Base-by-base conservation (phyloP, 2,888 invertebrate genomes). In the Drosophila picticornis region DNA sequence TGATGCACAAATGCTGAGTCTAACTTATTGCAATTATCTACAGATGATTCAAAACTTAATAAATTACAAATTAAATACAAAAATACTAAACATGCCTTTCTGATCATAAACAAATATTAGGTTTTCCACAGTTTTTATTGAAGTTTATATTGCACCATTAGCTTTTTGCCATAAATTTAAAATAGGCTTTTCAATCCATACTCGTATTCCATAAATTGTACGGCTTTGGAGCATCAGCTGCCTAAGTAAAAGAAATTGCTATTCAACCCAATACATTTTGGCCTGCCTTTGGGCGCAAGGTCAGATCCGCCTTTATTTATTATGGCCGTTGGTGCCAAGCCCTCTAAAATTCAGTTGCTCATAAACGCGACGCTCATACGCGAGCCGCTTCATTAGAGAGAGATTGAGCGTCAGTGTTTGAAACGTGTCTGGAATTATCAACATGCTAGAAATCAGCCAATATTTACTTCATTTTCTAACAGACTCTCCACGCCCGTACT, bases 371-470 rank as follows among this genome's bases (percentile, higher is more conserved):
- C 65, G 51, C 52, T 40, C 57, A 59, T 61, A 65, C 56, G 65
- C 57, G 48, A 40, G 66, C 19, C 29, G 80, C 63, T 84, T 88
- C 84, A 88, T 84, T 84, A 88, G 75, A 86, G 75, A 69, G 70
- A 36, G 16, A 38, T 64, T 69, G 66, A 59, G 65, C 46, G 64
- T 53, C 65, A 60, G 43, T 61, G 36, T 50, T 53, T 48, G 76
- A 61, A 66, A 84, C 85, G 89, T 85, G 85, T 76, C 68, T 70
- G 68, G 85, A 70, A 87, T 85, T 57, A 56, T 62, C 40, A 77
- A 72, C 56, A 40, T 48, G 61, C 63, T 74, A 55, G 67, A 75
- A 84, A 85, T 74, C 75, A 74, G 67, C 75, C 73, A 78, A 89
- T 83, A 81, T 83, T 83, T 80, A 77, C 81, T 80, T 81, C 68